Evolutionary conservation across 2,797 vertebrate genomes (phyloP), one percentile per base, ranked within the genome.

Genomic region (Neosalanx taihuensis): DNA sequence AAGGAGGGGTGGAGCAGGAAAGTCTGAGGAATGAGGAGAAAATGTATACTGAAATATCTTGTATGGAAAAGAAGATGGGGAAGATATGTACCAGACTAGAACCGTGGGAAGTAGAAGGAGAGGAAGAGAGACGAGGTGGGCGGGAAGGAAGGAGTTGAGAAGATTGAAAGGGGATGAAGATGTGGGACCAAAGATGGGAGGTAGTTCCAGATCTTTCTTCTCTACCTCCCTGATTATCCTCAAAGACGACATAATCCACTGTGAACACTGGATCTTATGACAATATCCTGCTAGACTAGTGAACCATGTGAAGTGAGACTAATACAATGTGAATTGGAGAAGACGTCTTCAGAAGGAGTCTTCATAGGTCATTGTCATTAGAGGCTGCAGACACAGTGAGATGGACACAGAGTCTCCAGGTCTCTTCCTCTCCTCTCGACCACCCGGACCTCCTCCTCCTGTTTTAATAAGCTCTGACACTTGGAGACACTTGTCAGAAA

Each of bases 401-500:
- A 7, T 64, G 9, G 13, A 12, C 31, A 5, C 13, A 6, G 15
- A 17, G 46, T 23, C 41, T 17, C 64, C 15, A 49, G 23, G 64
- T 51, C 41, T 41, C 23, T 23, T 65, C 5, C 9, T 13, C 49
- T 10, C 49, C 49, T 51, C 49, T 18, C 49, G 4, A 51, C 49
- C 49, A 51, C 7, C 49, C 3, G 49, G 13, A 51, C 49, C 49
- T 51, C 46, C 46, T 13, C 12, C 49, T 51, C 49, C 49, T 51
- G 49, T 13, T 51, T 13, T 49, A 5, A 10, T 49, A 17, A 57
- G 18, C 53, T 35, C 26, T 63, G 35, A 71, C 41, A 58, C 41
- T 26, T 70, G 33, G 51, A 49, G 15, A 66, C 23, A 72, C 60
- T 73, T 46, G 60, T 69, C 61, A 65, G 60, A 70, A 77, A 70